phyloP scores from a whole-genome alignment of 2,888 invertebrate species.

The Pandemis heparana region DNA sequence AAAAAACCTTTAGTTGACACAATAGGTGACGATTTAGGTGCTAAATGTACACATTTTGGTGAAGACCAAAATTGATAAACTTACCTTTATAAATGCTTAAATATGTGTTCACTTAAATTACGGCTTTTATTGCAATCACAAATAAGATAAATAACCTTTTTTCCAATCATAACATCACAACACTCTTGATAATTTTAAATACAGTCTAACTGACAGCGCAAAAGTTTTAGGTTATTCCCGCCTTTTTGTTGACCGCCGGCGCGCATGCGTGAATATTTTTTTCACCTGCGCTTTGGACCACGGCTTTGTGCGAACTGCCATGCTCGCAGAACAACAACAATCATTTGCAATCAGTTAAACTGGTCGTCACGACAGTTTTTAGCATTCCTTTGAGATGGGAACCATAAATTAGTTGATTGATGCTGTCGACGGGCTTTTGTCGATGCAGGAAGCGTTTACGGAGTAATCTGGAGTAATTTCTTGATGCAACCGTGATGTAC shows the following conservation, averaged over 20 bases:
- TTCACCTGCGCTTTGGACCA: conserved; percentile 70
- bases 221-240: conserved; percentile 55
- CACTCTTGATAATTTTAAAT: neutral
- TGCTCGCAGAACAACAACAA: conserved; percentile 50
- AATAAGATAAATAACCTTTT: neutral
- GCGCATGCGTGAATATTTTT: conserved; percentile 68
- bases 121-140: neutral
- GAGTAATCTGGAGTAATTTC: neutral
- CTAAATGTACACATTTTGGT: too few species aligned
- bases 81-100: neutral
- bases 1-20: neutral
- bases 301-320: conserved; percentile 68
- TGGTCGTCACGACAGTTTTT: conserved; percentile 56
- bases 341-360: conserved; percentile 62
- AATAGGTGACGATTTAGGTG: neutral
- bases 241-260: conserved; percentile 49
- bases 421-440: neutral
- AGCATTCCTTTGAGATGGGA: conserved; percentile 46
- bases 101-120: neutral
- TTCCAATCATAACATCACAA: neutral
- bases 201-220: neutral
- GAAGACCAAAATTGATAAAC: neutral
- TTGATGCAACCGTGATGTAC: neutral
- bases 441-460: neutral
- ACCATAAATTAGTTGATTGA: neutral